Evolutionary conservation across 30 jellyfish, hydroid and myxozoan genomes (phyloP).

Genomic region (Clytia hemisphaerica): DNA sequence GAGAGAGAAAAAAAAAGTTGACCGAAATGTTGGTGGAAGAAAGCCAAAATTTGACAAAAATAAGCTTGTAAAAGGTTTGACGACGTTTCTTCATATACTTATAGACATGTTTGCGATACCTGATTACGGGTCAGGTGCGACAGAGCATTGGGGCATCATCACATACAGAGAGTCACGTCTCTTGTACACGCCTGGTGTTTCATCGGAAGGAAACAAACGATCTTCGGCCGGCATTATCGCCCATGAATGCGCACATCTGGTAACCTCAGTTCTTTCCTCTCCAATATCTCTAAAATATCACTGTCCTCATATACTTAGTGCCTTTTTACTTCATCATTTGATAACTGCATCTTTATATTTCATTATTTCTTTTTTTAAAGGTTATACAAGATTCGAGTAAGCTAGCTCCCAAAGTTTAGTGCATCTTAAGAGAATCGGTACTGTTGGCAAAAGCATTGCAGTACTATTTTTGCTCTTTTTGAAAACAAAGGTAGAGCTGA

Average conservation of each 20-base stretch:
- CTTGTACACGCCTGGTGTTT: slow-evolving; percentile 63
- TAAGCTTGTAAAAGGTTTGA: not conserved
- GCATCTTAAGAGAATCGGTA: too few species aligned
- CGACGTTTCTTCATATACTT: not conserved
- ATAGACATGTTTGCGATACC: slow-evolving; percentile 84
- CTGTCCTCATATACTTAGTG: too few species aligned
- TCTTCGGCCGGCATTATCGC: slow-evolving; percentile 71
- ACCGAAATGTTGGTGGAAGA: not conserved
- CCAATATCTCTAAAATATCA: too few species aligned
- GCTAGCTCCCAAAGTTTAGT: too few species aligned
- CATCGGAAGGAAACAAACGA: slow-evolving; percentile 56
- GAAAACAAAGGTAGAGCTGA: too few species aligned
- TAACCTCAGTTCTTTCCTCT: too few species aligned
- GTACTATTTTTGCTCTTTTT: too few species aligned
- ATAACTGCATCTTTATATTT: not conserved
- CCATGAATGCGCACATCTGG: slow-evolving; percentile 88
- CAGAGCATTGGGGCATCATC: slow-evolving; percentile 94
- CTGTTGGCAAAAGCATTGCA: too few species aligned
- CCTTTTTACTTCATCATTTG: too few species aligned
- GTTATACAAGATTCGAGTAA: too few species aligned
- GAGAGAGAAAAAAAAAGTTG: not conserved
- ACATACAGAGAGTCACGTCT: slow-evolving; percentile 89
- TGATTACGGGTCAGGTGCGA: slow-evolving; percentile 96
- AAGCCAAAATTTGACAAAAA: not conserved
- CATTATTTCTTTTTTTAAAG: not conserved